Evolutionary conservation across 53 echinoderm and acorn worm genomes (phyloP), one percentile per base, ranked within the genome.

Genomic region (Antedon mediterranea): DNA sequence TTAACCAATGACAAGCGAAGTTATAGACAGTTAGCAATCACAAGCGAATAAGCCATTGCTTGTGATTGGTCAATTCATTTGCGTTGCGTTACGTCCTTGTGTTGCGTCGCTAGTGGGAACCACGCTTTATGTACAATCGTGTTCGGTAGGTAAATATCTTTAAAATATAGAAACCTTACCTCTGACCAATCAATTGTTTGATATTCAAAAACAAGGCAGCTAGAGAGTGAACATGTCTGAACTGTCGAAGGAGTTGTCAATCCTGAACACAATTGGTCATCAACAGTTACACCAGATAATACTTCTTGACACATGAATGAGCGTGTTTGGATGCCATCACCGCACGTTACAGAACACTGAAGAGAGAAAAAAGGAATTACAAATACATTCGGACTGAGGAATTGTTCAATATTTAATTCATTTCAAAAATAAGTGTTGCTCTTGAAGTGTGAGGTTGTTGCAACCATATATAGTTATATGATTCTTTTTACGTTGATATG

Each of bases 391-490:
- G 11, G 37, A 37, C 37, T 37, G 37, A 6, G 37, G 4, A 6
- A 37, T 11, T 37, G 11, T 6, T 37, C 37, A 6, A 4, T 6
- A 6, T 37, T 37, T 37, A 37, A 37, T 37, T 37, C 11, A 37
- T 37, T 37, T 37, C 11, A 4, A 37, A 6, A 37, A 37, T 37
- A 37, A 37, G 4, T 37, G 37, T 4, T 37, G 11, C 11, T 37
- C 37, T 11, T 37, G 4, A 70, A 83, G 87, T 29, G 79, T 82
- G 2, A 73, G 28, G 0, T 87, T 79, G 15, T 29, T 14, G 32
- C 43, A 57, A 32, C 87, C 82, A 13, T 79, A 28, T 37, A 6
- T 4, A 6, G 37, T 37, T 37, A 11, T 37, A 11, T 37, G 4
- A 37, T 6, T 11, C 11, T 37, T 11, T 37, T 37, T n/a, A n/a